A percentile compares a stretch with the other conserved stretches of the same genome.
phyloP scores from a whole-genome alignment of 2,797 vertebrate genomes.

The Tarsius wallacei region DNA sequence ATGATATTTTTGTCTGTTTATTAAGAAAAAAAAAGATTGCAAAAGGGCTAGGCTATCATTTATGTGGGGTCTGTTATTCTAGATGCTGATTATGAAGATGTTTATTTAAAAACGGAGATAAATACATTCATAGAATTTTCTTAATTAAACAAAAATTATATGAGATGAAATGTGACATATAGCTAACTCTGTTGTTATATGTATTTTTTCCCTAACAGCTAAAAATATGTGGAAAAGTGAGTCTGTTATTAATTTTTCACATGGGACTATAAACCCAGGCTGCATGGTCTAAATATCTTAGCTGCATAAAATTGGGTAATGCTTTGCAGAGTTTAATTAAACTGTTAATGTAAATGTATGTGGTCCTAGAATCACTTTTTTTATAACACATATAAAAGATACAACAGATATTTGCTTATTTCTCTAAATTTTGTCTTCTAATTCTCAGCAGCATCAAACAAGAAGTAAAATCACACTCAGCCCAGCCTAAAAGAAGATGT shows the following conservation, averaged over 20 bases:
- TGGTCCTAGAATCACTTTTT: neutral
- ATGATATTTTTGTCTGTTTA: neutral
- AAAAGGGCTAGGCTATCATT: slow-evolving; percentile 4
- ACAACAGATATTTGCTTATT: neutral
- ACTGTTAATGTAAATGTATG: neutral
- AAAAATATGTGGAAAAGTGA: neutral
- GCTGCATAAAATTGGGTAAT: neutral
- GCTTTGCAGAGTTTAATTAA: neutral
- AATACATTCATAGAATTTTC: neutral
- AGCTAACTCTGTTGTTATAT: neutral
- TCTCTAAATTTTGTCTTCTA: neutral
- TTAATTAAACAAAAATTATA: slow-evolving; percentile 22
- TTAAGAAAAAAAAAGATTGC: neutral
- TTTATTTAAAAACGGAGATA: neutral
- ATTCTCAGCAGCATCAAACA: neutral
- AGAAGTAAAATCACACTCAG: neutral
- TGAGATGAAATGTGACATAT: neutral
- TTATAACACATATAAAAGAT: neutral
- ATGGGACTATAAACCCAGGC: neutral
- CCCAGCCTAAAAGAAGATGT: neutral
- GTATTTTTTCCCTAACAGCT: neutral
- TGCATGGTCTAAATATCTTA: neutral
- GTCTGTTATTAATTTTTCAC: neutral
- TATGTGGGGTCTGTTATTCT: neutral
- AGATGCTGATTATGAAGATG: neutral